Base-by-base conservation (phyloP, 2,113 vertebrate genomes). In the Odocoileus hemionus region DNA sequence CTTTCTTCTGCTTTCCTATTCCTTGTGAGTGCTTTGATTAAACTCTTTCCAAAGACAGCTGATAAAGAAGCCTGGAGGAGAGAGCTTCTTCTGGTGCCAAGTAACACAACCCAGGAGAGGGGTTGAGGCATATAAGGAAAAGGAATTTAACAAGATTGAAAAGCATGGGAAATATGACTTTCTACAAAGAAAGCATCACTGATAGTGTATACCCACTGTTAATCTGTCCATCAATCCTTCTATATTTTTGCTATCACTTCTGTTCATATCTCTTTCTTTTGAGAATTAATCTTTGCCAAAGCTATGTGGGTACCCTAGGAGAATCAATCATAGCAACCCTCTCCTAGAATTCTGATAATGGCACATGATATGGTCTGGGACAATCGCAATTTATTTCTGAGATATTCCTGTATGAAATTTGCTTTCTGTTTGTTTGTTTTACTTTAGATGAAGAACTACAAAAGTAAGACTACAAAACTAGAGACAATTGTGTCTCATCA, bases 61-160 rank as follows among this genome's bases (percentile, higher is more conserved):
- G 47, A 36, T 8, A 45, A 7, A 50, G 30, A 54, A 45, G 5
- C 43, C 16, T 43, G 12, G 19, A 33, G 47, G 3, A 55, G 14
- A 26, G 4, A 54, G 14, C 3, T 57, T 21, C 57, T 13, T 47
- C 0, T 0, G 50, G 2, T 47, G 3, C 15, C 21, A 43, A 30
- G n/a, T n/a, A 61, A 50, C 36, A 76, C 8, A 67, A 36, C 21
- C 7, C 1, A 3, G 12, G 39, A 3, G 10, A 86, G 14, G 2
- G 1, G 2, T 19, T 14, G 64, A 7, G n/a, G 5, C 6, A 57
- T 23, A 67, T 33, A 39, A 85, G 19, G 23, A 36, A 54, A 67
- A 2, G 5, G 10, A 78, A 64, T 79, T 90, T 64, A 70, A 43
- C 28, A 82, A 88, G 47, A 88, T 47, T 16, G 50, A 76, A 52